Conservation (phyloP, 2,888 invertebrate genomes). For the Horisme vitalbata region DNA sequence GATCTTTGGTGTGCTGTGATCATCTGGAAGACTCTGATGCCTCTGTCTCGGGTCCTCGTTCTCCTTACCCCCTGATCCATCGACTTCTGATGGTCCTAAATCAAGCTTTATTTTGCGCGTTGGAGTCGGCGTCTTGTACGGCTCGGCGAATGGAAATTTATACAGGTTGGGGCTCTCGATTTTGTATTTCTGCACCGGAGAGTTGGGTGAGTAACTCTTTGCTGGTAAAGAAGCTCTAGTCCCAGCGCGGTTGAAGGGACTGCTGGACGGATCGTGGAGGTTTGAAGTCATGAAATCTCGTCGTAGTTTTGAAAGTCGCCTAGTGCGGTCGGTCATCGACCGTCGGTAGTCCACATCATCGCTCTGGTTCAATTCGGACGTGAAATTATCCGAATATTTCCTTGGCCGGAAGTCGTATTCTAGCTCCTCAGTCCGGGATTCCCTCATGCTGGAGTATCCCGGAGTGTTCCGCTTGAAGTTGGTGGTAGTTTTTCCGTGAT, state of each 20-base stretch:
- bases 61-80: slow-evolving; percentile 53
- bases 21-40: slow-evolving; percentile 58
- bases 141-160: slow-evolving; percentile 79
- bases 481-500: slow-evolving; percentile 72
- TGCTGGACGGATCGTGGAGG: slow-evolving; percentile 67
- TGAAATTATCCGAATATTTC: slow-evolving; percentile 76
- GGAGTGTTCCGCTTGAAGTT: slow-evolving; percentile 74
- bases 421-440: slow-evolving; percentile 64
- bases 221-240: slow-evolving; percentile 69
- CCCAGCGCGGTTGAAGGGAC: slow-evolving; percentile 63
- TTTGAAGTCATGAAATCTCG: slow-evolving; percentile 74
- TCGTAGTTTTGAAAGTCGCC: slow-evolving; percentile 70
- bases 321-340: slow-evolving; percentile 70
- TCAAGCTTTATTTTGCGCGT: slow-evolving; percentile 62
- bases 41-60: slow-evolving; percentile 58
- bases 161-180: slow-evolving; percentile 74
- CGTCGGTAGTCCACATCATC: slow-evolving; percentile 74
- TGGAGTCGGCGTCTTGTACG: slow-evolving; percentile 74
- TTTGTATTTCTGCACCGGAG: slow-evolving; percentile 57
- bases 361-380: slow-evolving; percentile 70
- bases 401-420: slow-evolving; percentile 67
- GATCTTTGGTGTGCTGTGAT: slow-evolving; percentile 54
- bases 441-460: slow-evolving; percentile 76
- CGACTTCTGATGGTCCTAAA: slow-evolving; percentile 54
- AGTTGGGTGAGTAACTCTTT: slow-evolving; percentile 49